Evolutionary conservation across 2,888 invertebrate species (phyloP), one percentile per base, ranked within the genome.

Genomic region (Blera fallax): DNA sequence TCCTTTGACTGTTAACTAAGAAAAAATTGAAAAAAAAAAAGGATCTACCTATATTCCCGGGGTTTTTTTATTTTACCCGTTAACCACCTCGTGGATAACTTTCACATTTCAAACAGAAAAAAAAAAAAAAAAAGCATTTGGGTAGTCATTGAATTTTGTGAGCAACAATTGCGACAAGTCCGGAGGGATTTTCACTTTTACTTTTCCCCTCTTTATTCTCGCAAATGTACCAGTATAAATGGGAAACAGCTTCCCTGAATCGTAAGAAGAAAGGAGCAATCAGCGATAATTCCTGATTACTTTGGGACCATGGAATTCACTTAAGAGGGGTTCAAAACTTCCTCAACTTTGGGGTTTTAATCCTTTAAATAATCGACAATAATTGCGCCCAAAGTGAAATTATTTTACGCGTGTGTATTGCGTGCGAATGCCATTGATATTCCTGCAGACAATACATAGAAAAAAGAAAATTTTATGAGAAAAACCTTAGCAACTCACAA

Each of bases 301-400:
- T 77, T 52, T 69, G 69, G 69, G 69, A 77, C 37, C 60, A 52
- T 52, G 2, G 16, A 52, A 60, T 34, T 69, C 40, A 18, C 40
- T 67, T 48, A 29, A 18, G 56, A 21, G 11, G 40, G 29, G 10
- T 43, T 64, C 16, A n/a, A n/a, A 54, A 69, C 27, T 24, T 69
- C 21, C 29, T 21, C 29, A 18, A 58, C 29, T 52, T 50, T 29
- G 29, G 48, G 14, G 24, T 32, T 50, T 24, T 60, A 76, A 76
- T 76, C 76, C 65, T 76, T 76, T 76, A 21, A 64, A 74, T 64
- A 58, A 65, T 56, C 56, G 56, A 37, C 74, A 43, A 56, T 65
- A 27, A 74, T 64, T 58, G 67, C 67, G 67, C n/a, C n/a, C n/a
- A 64, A 76, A 40, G 18, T 69, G 60, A 10, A 21, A 40, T 50